Evolutionary conservation across 2,888 invertebrate genomes (phyloP), one percentile per base, ranked within the genome.

Genomic region (Drosophila subsilvestris): DNA sequence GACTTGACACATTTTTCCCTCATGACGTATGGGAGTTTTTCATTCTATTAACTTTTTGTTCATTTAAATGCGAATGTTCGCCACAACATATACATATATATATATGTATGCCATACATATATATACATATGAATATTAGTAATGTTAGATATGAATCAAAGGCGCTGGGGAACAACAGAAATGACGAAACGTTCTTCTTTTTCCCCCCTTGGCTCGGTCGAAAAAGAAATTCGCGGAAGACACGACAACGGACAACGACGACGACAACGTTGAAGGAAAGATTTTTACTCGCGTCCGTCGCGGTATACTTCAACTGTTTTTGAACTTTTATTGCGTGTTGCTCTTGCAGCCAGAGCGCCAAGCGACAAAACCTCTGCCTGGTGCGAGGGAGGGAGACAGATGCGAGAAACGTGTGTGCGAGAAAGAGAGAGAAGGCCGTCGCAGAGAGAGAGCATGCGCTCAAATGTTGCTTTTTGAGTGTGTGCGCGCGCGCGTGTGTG

Each of bases 271-370:
- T 75, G 79, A 83, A 88, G 78, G 57, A 86, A 88, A 84, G 85
- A 81, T 84, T 80, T 86, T 88, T 89, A 86, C 81, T 89, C 88
- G 89, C 89, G 89, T 85, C 90, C 89, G 89, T 85, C 90, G 89
- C 90, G 89, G 85, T 85, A 79, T 88, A 90, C 89, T 84, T 82
- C 83, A 84, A 84, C 84, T 84, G 84, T 84, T 84, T 84, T 84
- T 88, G 80, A 88, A 88, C 84, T 88, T 84, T 88, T 88, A 86
- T 84, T 86, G 88, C 88, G 83, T 88, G 82, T 89, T 82, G 86
- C 86, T 83, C 63, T 63, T 71, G 67, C 50, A 45, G 67, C 51
- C 32, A 25, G 83, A 89, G 86, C 88, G 73, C 80, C 68, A 75
- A 78, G 56, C 83, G 79, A 83, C 87, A 83, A 79, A 83, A 72